Conservation (phyloP, 2,888 invertebrate species). For the Drosophila tanythrix region DNA sequence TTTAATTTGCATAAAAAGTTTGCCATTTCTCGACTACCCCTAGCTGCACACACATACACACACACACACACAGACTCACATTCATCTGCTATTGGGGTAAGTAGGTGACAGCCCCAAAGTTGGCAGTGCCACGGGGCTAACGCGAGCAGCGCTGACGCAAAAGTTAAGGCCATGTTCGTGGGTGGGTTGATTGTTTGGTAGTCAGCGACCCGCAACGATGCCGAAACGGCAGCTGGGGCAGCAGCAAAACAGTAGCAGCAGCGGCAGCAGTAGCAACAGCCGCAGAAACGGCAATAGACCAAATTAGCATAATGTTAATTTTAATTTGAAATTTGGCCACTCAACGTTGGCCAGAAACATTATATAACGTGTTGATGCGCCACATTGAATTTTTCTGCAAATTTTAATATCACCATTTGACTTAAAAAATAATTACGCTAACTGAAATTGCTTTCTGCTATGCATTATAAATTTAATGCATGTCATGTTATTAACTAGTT, state of each 20-base stretch:
- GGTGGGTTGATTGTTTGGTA: constrained; percentile 73
- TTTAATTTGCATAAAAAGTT: constrained; percentile 79
- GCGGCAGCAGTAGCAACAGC: constrained; percentile 14
- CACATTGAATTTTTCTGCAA: constrained; percentile 69
- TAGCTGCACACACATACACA: constrained; percentile 4
- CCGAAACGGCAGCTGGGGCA: constrained; percentile 13
- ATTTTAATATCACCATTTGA: constrained; percentile 28
- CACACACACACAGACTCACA: background rate
- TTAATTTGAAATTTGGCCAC: constrained; percentile 80
- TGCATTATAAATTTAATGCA: background rate
- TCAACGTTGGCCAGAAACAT: constrained; percentile 69
- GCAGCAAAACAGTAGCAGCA: constrained; percentile 11
- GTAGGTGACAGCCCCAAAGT: constrained; percentile 59
- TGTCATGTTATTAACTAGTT: background rate
- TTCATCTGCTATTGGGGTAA: constrained; percentile 29
- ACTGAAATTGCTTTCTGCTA: constrained; percentile 3
- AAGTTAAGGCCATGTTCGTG: constrained; percentile 53
- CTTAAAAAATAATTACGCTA: constrained; percentile 19
- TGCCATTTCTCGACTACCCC: constrained; percentile 56
- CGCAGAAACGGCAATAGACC: constrained; percentile 45
- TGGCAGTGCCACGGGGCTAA: constrained; percentile 35
- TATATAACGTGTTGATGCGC: constrained; percentile 78
- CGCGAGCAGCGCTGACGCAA: constrained; percentile 7
- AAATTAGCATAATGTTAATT: constrained; percentile 79
- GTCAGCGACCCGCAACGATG: constrained; percentile 68